Evolutionary conservation across 2,797 vertebrate genomes (phyloP), one percentile per base, ranked within the genome.

Genomic region (Cryptoprocta ferox): DNA sequence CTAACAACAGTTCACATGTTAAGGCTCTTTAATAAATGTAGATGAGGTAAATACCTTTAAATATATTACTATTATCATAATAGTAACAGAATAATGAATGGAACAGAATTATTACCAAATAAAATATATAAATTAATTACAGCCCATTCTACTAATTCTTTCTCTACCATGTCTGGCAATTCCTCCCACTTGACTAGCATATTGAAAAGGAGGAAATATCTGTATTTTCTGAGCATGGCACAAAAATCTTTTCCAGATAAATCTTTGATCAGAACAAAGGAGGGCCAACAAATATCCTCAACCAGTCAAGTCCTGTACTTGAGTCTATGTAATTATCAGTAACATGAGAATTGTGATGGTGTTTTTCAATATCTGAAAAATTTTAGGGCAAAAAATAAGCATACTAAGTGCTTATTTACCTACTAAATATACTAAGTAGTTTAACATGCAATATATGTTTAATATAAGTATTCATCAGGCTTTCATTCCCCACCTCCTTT

Each of bases 161-260:
- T 85, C 42, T 81, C 24, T 71, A n/a, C 9, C 26, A 18, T 48
- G 2, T 87, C 53, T 86, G 10, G 78, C 5, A 45, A 53, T 56
- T 85, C 26, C 76, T 91, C n/a, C 1, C 37, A 39, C 10, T 80
- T 93, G 59, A 68, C 6, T 70, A 63, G n/a, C 19, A 83, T 50
- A 94, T 15, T 39, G 19, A 84, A 79, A 80, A 28, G 30, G 9
- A 80, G 18, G 8, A 80, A 65, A 70, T 88, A 37, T 75, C 93
- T n/a, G 48, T 53, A 48, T 83, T 97, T 79, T 84, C 39, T 93
- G 35, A 94, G 14, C 32, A 79, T 18, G 42, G 5, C 89, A n/a
- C 32, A 93, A 21, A 96, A 94, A 76, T 75, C 59, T 76, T 92
- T 91, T 95, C 39, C 28, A 96, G 30, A 75, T 37, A 92, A 95